A percentile compares a stretch with the other conserved stretches of the same genome.
phyloP scores from a whole-genome alignment of 1,140 invertebrate genomes.

The Sitobion miscanthi region DNA sequence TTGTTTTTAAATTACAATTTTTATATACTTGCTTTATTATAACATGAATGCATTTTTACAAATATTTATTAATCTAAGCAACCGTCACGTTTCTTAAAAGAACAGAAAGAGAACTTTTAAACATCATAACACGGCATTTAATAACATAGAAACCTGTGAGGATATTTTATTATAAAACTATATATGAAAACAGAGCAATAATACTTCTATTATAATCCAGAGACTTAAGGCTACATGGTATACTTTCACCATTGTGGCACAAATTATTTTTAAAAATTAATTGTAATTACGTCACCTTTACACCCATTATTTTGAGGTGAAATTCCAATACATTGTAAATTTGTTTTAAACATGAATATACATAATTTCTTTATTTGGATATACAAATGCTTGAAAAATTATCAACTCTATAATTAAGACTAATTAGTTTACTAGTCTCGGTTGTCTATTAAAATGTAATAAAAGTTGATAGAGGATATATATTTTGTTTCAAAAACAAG shows the following conservation, averaged over 20 bases:
- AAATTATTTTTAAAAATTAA: conserved; percentile 41
- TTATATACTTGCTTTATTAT: background rate
- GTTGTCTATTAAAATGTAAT: background rate
- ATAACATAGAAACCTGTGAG: background rate
- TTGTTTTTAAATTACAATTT: background rate
- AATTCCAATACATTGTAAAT: conserved; percentile 5
- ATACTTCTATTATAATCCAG: conserved; percentile 39
- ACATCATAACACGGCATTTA: background rate
- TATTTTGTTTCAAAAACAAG: background rate
- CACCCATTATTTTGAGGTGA: conserved; percentile 16
- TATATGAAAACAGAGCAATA: conserved; percentile 34
- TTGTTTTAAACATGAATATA: background rate
- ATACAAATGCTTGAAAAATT: background rate
- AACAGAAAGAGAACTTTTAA: conserved; percentile 8
- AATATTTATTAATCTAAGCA: conserved; percentile 13
- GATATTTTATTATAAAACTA: conserved; percentile 56
- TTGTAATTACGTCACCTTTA: conserved; percentile 9
- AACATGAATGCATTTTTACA: background rate
- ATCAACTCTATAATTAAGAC: too few relatives aligned
- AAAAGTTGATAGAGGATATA: background rate
- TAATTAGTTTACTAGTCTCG: background rate
- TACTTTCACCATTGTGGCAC: conserved; percentile 56
- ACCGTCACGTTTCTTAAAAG: background rate
- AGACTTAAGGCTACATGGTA: conserved; percentile 54
- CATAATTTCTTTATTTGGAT: background rate